These are phyloP conservation scores for Oncorhynchus masou DNA, from an alignment of 2,113 vertebrate genomes.

Conservation along the genomic window DNA sequence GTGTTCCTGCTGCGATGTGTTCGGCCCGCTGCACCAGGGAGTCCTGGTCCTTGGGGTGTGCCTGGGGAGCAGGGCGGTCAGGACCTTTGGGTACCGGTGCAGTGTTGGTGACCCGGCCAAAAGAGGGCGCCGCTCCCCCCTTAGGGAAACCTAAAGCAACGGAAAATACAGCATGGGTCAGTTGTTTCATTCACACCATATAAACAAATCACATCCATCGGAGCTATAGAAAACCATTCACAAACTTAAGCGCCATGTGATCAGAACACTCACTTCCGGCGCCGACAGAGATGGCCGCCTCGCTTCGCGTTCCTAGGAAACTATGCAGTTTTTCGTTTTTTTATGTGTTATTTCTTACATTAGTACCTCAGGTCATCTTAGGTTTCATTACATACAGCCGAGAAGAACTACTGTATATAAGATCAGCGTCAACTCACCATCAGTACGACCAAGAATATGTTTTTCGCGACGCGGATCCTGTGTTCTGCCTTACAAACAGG, in stretches of 20 bases:
- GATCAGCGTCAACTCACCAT: no score
- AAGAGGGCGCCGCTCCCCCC: conserved; percentile 64
- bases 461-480: no score
- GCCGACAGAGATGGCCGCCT: no score
- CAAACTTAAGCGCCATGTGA: neutral
- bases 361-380: no score
- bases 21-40: conserved; percentile 90
- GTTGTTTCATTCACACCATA: no score
- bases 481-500: no score
- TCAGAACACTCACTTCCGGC: neutral
- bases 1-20: conserved; percentile 90
- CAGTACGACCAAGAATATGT: no score
- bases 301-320: no score
- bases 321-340: no score
- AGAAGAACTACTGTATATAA: no score
- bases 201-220: neutral
- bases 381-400: no score
- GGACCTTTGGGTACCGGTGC: conserved; percentile 38
- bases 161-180: conserved; percentile 10
- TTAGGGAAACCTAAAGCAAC: conserved; percentile 63
- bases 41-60: conserved; percentile 81
- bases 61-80: conserved; percentile 60
- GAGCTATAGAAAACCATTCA: neutral
- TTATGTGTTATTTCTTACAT: no score
- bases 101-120: conserved; percentile 74